Conservation (phyloP, 2,888 invertebrate genomes). For the Andrena fulva region DNA sequence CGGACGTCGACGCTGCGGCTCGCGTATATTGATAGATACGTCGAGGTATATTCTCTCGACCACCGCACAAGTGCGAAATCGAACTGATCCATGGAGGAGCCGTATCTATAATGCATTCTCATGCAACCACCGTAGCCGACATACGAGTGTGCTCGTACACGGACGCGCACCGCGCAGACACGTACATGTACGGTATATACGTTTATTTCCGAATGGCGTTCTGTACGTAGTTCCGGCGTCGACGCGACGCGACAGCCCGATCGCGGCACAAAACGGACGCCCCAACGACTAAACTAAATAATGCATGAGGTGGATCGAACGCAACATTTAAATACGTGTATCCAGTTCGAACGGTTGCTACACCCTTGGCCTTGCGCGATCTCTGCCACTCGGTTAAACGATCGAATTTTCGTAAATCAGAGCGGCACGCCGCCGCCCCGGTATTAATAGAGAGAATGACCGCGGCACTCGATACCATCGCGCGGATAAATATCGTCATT, state of each 20-base stretch:
- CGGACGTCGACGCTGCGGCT: slow-evolving; percentile 26
- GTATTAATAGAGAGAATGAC: neutral
- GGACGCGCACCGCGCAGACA: slow-evolving; percentile 15
- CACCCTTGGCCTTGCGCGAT: slow-evolving; percentile 70
- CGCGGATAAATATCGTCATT: slow-evolving; percentile 29
- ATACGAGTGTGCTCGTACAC: slow-evolving; percentile 44
- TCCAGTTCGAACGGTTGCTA: slow-evolving; percentile 58
- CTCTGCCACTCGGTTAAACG: slow-evolving; percentile 42
- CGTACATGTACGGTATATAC: slow-evolving; percentile 51
- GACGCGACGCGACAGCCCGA: slow-evolving; percentile 76
- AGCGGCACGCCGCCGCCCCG: neutral
- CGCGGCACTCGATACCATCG: neutral
- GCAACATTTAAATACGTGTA: slow-evolving; percentile 79
- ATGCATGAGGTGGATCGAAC: slow-evolving; percentile 80
- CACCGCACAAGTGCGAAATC: slow-evolving; percentile 70
- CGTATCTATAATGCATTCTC: slow-evolving; percentile 73
- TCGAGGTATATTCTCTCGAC: slow-evolving; percentile 34
- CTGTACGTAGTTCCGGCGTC: slow-evolving; percentile 77
- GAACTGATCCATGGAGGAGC: slow-evolving; percentile 69
- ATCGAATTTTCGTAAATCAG: slow-evolving; percentile 30
- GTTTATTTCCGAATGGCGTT: slow-evolving; percentile 76
- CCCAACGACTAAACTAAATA: slow-evolving; percentile 78
- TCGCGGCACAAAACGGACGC: slow-evolving; percentile 74
- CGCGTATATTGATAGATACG: slow-evolving; percentile 42
- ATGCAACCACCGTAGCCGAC: slow-evolving; percentile 55